Conservation (phyloP, 2,888 invertebrate genomes). For the Mechanitis mazaeus region DNA sequence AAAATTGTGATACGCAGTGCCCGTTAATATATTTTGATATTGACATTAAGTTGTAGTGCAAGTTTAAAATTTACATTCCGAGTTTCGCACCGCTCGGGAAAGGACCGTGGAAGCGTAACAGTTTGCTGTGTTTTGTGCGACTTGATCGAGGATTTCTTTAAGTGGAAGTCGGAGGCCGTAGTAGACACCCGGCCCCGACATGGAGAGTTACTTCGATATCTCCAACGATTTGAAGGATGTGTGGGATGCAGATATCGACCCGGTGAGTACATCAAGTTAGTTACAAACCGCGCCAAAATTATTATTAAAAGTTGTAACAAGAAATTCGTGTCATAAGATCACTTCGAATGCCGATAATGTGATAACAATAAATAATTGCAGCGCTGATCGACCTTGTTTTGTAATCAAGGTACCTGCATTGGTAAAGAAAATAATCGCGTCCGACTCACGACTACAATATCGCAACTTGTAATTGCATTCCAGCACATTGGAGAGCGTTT, state of each 20-base stretch:
- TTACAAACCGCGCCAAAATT: conserved; percentile 29
- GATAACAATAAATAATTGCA: conserved; percentile 34
- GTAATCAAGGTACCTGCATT: conserved; percentile 43
- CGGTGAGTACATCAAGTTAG: conserved; percentile 79
- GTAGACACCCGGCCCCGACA: conserved; percentile 66
- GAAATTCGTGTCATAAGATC: conserved; percentile 22
- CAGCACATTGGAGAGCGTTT: conserved; percentile 13
- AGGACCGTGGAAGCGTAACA: conserved; percentile 57
- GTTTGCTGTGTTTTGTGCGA: conserved; percentile 59
- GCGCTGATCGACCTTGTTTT: conserved; percentile 43
- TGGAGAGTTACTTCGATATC: conserved; percentile 87
- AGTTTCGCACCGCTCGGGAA: conserved; percentile 51
- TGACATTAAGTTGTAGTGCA: conserved; percentile 44
- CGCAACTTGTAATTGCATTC: conserved; percentile 27
- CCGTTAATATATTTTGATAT: conserved; percentile 44
- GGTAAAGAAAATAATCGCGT: conserved; percentile 40
- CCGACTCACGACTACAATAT: conserved; percentile 34
- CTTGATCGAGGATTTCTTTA: conserved; percentile 47
- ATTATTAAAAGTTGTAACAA: conserved; percentile 5
- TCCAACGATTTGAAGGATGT: conserved; percentile 85
- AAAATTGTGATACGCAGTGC: conserved; percentile 63
- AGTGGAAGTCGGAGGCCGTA: conserved; percentile 57
- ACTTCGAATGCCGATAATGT: conserved; percentile 31
- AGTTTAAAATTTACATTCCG: conserved; percentile 42
- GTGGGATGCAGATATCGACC: conserved; percentile 89